These are phyloP conservation scores for Tuberolachnus salignus DNA, from an alignment of 2,888 invertebrate species.

Conservation along the genomic window DNA sequence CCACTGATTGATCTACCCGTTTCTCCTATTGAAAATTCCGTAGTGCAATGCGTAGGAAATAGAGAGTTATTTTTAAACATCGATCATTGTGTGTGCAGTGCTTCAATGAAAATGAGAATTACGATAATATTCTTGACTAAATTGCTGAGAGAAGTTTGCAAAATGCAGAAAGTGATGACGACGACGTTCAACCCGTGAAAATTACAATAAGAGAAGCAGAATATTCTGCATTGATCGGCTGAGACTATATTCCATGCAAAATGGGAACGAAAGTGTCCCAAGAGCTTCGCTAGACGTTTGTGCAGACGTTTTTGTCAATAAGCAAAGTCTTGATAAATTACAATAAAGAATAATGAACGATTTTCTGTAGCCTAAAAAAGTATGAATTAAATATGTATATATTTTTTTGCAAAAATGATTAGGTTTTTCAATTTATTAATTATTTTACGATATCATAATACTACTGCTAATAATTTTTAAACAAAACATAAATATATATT, in stretches of 20 bases:
- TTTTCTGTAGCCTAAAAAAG: slow-evolving; percentile 15
- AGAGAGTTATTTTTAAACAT: slow-evolving; percentile 23
- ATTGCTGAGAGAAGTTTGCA: no score
- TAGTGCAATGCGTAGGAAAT: slow-evolving; percentile 15
- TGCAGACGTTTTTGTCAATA: slow-evolving; percentile 12
- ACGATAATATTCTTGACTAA: slow-evolving; percentile 17
- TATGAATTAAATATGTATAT: slow-evolving; percentile 7
- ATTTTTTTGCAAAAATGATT: no score
- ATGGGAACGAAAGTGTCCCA: no score
- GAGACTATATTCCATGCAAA: no score
- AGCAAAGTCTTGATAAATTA: slow-evolving; percentile 24
- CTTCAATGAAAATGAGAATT: slow-evolving; percentile 25
- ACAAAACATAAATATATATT: neutral
- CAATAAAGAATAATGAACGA: neutral
- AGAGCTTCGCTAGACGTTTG: no score
- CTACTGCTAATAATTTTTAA: slow-evolving; percentile 3
- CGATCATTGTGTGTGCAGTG: slow-evolving; percentile 19
- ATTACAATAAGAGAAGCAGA: slow-evolving; percentile 25
- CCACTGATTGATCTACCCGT: slow-evolving; percentile 15
- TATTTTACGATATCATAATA: slow-evolving; percentile 16
- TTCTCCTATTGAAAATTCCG: slow-evolving; percentile 10
- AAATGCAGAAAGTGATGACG: slow-evolving; percentile 18
- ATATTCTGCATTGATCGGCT: slow-evolving; percentile 17
- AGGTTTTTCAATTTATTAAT: slow-evolving; percentile 8
- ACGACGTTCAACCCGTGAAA: slow-evolving; percentile 4